Evolutionary conservation across 2,113 vertebrate species (phyloP), one percentile per base, ranked within the genome.

Genomic region (Charina bottae): DNA sequence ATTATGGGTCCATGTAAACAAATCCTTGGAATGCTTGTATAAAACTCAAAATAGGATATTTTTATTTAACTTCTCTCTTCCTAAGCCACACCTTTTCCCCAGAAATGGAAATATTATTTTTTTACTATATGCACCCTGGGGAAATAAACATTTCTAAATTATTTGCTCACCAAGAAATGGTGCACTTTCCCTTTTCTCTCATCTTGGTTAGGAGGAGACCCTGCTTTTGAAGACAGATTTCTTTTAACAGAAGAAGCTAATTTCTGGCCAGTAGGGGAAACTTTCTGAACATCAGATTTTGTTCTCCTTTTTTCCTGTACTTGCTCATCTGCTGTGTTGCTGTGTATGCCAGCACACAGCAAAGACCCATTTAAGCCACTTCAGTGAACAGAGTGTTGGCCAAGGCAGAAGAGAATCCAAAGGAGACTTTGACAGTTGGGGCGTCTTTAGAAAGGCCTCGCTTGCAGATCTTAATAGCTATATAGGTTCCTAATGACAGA

Each of bases 51-150:
- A 13, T 37, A 0, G 92, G 46, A 89, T 85, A 86, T 11, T 89
- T 86, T 15, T 26, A 72, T 78, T 93, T 90, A 87, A 92, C 88
- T 60, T 60, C 93, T 95, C 85, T 91, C 85, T 91, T 56, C 8
- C n/a, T 49, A 7, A 11, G 90, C 92, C 93, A 89, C 85, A 89
- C 86, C 90, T 78, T 92, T 83, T 60, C 19, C 89, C 10, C 85
- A 85, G 7, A 62, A 83, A 92, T 37, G 13, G 26, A 6, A 92
- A 95, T 90, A 64, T 93, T 93, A 93, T 94, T 94, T 92, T 85
- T 62, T 15, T 90, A 68, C 62, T 56, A 53, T 90, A 96, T 94
- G 90, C 90, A 92, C 87, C 93, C 92, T 89, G 46, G 90, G 91
- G 91, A 94, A 93, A 95, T 37, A 89, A 93, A 94, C 28, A 0